phyloP scores from a whole-genome alignment of 2,113 vertebrate species.

The Hystrix brachyura region DNA sequence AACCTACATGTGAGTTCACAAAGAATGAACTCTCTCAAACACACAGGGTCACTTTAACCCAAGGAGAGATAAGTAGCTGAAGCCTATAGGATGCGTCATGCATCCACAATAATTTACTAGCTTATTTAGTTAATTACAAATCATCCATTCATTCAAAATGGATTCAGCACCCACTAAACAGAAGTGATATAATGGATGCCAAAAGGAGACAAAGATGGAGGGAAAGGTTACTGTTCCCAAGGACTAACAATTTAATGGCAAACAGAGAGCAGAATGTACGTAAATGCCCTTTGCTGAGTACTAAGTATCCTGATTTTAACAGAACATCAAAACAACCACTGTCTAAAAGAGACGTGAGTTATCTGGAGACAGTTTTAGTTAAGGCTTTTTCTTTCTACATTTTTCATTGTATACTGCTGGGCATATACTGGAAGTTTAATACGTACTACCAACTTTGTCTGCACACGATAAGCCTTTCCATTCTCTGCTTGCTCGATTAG shows the following conservation, averaged over 20 bases:
- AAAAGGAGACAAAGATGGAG: neutral
- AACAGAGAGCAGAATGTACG: neutral
- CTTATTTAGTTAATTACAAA: neutral
- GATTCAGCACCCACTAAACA: neutral
- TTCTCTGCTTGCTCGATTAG: neutral
- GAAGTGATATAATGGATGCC: neutral
- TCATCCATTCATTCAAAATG: neutral
- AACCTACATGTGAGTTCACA: neutral
- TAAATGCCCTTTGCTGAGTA: neutral
- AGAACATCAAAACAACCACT: neutral
- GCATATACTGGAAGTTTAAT: neutral
- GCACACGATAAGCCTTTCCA: neutral
- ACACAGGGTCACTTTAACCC: neutral
- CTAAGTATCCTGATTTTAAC: neutral
- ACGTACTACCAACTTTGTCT: neutral
- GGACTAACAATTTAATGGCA: neutral
- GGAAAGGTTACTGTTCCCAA: neutral
- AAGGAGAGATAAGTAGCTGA: neutral
- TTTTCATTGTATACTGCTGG: neutral
- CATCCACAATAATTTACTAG: neutral
- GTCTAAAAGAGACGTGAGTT: neutral
- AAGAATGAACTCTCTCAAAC: neutral
- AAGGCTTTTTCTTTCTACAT: neutral
- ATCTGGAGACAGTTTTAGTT: neutral
- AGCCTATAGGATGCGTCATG: neutral